Percentiles rank a stretch among this genome's conserved stretches.
These are phyloP conservation scores for Arctopsyche grandis DNA, from an alignment of 1,140 invertebrate species.

Conservation along the genomic window DNA sequence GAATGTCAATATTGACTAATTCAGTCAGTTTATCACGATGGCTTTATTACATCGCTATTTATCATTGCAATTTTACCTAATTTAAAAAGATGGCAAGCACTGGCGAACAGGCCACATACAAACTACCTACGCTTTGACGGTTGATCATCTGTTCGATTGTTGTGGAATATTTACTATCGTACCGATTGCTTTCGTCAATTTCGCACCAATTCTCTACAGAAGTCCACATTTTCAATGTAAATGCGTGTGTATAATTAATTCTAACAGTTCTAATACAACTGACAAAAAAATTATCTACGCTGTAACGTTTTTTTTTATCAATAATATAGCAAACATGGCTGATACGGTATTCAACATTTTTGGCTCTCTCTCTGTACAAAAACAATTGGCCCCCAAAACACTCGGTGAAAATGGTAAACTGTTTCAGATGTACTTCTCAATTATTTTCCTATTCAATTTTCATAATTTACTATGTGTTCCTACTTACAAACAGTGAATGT, in stretches of 20 bases:
- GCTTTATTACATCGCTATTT: too few species aligned
- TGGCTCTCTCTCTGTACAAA: conserved; percentile 56
- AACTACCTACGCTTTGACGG: neutral
- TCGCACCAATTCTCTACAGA: too few species aligned
- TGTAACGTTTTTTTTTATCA: too few species aligned
- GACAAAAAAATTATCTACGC: too few species aligned
- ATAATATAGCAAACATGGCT: conserved; percentile 56
- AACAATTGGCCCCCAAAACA: conserved; percentile 5
- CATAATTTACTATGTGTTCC: neutral
- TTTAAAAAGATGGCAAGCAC: neutral
- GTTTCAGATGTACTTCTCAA: neutral
- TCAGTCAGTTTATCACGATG: too few species aligned
- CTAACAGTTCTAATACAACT: too few species aligned
- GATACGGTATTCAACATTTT: conserved; percentile 64
- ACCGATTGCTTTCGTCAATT: neutral
- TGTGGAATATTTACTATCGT: neutral
- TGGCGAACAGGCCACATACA: neutral
- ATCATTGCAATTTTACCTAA: too few species aligned
- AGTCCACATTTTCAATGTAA: too few species aligned
- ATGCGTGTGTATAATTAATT: too few species aligned
- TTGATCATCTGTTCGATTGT: conserved; percentile 28
- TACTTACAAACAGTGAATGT: neutral
- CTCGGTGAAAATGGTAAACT: conserved; percentile 30
- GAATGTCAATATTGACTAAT: too few species aligned
- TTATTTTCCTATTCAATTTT: neutral